These are phyloP conservation scores for Microcaecilia unicolor DNA, from an alignment of 2,797 vertebrate species.

Conservation along the genomic window DNA sequence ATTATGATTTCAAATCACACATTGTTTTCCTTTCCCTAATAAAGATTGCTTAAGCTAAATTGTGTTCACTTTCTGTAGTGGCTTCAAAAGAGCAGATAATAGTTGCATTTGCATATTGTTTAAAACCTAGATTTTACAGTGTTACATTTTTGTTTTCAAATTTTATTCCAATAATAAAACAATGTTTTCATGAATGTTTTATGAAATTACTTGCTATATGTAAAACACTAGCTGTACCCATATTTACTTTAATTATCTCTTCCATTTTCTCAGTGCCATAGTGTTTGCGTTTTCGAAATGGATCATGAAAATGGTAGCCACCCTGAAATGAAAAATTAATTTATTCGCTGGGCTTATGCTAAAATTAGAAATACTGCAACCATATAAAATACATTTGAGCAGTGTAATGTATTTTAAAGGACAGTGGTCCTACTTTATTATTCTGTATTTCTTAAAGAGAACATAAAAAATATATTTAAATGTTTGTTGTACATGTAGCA, in stretches of 20 bases:
- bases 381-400: not conserved
- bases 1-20: not conserved
- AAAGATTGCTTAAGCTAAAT: not conserved
- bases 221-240: not conserved
- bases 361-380: slow-evolving; percentile 3
- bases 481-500: slow-evolving; percentile 8
- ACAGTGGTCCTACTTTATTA: not conserved
- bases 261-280: slow-evolving; percentile 2
- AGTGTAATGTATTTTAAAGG: not conserved
- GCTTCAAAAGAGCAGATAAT: not conserved
- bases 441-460: slow-evolving; percentile 3
- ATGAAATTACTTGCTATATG: slow-evolving; percentile 1
- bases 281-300: not conserved
- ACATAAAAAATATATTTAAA: slow-evolving; percentile 6
- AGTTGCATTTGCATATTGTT: not conserved
- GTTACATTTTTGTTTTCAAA: slow-evolving; percentile 3
- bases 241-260: not conserved
- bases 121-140: not conserved
- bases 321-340: not conserved
- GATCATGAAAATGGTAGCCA: slow-evolving; percentile 1
- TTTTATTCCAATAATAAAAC: slow-evolving; percentile 11
- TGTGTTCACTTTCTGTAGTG: too few species aligned
- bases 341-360: slow-evolving; percentile 4
- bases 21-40: not conserved
- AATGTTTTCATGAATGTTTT: slow-evolving; percentile 7